Base-by-base conservation (phyloP, 2,113 vertebrate genomes). In the Elephas maximus region DNA sequence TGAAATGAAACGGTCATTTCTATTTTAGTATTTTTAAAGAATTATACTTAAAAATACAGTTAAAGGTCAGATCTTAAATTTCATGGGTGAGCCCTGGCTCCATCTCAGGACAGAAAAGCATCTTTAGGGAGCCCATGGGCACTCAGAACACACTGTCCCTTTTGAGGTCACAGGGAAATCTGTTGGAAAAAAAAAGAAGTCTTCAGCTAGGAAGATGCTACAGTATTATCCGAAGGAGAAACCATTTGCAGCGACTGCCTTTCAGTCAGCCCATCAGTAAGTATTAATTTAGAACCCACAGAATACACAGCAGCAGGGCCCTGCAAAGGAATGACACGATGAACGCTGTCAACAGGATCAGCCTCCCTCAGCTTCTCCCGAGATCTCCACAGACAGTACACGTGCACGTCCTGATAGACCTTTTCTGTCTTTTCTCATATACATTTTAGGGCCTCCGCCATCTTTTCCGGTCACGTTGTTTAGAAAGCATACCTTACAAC, bases 1-100 rank as follows among this genome's bases (percentile, higher is more conserved):
- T 97, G 95, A 98, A 96, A 97, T 94, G 94, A 97, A 97, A 96
- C 87, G 93, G 89, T 67, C 88, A 73, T 63, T 92, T 96, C 95
- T 95, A 97, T 97, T 95, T 97, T 92, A 21, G 92, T 71, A 24
- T 41, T 92, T 88, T 90, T 88, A 76, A 92, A 91, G 77, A 83
- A 84, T 91, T 85, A 89, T 3, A 41, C 90, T 92, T 82, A 71
- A n/a, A 85, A 87, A 33, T 69, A 67, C 37, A 81, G 67, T 87
- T 45, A 48, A 90, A 96, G 93, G 91, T 96, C 93, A 96, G 62
- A 90, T 91, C 62, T 96, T 89, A 60, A 93, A 80, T 93, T 80
- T 63, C 62, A 41, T 17, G 15, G 37, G 73, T 1, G 3, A 90
- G 65, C 18, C 45, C 26, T 8, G 69, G 73, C 51, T 69, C 51